phyloP scores from a whole-genome alignment of 1,140 invertebrate species.

The Galleria mellonella region DNA sequence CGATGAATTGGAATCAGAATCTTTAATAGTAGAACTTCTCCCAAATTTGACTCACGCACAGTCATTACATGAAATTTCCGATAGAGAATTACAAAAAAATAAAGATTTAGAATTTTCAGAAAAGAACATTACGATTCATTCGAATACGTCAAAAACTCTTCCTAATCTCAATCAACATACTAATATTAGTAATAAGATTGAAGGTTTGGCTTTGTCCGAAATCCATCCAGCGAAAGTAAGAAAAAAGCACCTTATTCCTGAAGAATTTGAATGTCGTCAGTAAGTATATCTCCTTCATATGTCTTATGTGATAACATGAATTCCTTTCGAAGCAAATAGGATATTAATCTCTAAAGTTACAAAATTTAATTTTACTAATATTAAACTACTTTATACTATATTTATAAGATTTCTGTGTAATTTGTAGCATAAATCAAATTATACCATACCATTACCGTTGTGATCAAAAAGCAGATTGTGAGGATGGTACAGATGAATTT shows the following conservation, averaged over 20 bases:
- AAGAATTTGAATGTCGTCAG: conserved; percentile 53
- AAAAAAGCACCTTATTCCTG: conserved; percentile 37
- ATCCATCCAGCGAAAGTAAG: conserved; percentile 38
- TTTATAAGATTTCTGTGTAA: conserved; percentile 4
- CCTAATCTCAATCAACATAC: conserved; percentile 14
- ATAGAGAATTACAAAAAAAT: too few relatives aligned
- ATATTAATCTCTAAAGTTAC: too few relatives aligned
- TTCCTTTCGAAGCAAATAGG: too few relatives aligned
- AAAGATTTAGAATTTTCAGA: too few relatives aligned
- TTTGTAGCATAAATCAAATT: conserved; percentile 78
- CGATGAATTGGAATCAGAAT: conserved; percentile 6
- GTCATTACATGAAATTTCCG: neutral
- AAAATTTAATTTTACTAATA: neutral
- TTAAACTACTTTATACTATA: conserved; percentile 2
- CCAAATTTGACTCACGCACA: neutral
- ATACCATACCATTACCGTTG: conserved; percentile 78
- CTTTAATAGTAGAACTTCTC: conserved; percentile 7
- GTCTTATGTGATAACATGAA: too few relatives aligned
- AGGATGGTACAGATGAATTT: conserved; percentile 87
- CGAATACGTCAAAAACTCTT: conserved; percentile 5
- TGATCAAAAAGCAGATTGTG: conserved; percentile 83
- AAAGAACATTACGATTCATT: neutral
- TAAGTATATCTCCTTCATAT: conserved; percentile 21
- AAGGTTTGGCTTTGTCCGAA: conserved; percentile 27
- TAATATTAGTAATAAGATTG: conserved; percentile 21